Evolutionary conservation across 2,797 vertebrate genomes (phyloP).

Genomic region (Hoplostethus mediterraneus): DNA sequence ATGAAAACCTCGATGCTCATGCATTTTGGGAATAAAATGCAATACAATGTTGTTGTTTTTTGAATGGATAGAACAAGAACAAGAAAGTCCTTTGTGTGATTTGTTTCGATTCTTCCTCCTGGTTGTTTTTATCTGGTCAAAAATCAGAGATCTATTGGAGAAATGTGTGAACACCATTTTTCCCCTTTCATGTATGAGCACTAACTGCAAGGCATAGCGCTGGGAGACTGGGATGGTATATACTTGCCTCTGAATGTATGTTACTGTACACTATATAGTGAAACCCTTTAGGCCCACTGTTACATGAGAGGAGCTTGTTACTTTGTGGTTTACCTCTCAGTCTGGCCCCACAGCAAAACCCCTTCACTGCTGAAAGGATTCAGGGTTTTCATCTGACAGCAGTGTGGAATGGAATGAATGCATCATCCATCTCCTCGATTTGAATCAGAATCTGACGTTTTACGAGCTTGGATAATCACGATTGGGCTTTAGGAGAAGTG

Average conservation of each 20-base stretch:
- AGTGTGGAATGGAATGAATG: neutral
- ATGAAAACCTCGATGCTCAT: neutral
- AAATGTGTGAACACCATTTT: neutral
- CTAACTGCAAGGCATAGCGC: neutral
- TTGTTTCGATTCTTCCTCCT: neutral
- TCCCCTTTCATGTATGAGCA: neutral
- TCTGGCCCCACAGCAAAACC: neutral
- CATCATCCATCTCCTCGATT: neutral
- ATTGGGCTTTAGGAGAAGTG: slow-evolving; percentile 21
- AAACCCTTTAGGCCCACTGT: neutral
- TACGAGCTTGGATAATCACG: neutral
- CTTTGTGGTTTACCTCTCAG: slow-evolving; percentile 1
- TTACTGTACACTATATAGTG: neutral
- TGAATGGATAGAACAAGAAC: neutral
- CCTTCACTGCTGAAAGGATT: neutral
- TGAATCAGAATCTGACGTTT: slow-evolving; percentile 3
- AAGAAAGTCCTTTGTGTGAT: slow-evolving; percentile 9
- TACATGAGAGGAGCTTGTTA: slow-evolving; percentile 13
- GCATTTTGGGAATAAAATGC: too few relatives aligned
- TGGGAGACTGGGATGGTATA: neutral
- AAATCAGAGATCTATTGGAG: neutral
- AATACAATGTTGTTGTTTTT: neutral
- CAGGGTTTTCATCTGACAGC: neutral
- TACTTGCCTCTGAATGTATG: neutral
- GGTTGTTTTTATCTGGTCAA: neutral